phyloP scores from a whole-genome alignment of 2,797 vertebrate genomes.

The Pelochelys cantorii region DNA sequence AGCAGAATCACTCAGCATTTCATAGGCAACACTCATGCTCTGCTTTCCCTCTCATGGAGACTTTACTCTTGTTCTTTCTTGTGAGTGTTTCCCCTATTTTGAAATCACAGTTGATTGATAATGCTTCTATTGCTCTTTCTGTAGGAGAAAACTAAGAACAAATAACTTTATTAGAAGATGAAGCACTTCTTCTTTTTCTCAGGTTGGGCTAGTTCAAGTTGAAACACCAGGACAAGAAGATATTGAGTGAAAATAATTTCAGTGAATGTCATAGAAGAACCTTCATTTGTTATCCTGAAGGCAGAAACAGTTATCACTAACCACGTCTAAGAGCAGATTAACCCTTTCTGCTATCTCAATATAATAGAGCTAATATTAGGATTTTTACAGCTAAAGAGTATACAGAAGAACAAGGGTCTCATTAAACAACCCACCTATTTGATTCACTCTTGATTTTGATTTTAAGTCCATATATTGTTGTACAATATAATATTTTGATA shows the following conservation, averaged over 20 bases:
- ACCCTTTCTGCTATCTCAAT: not conserved
- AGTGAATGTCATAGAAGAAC: not conserved
- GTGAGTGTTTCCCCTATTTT: not conserved
- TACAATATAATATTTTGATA: not conserved
- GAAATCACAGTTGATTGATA: not conserved
- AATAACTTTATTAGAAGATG: not conserved
- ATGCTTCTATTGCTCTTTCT: not conserved
- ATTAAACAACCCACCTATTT: not conserved
- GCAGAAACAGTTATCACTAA: not conserved
- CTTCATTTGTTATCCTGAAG: not conserved
- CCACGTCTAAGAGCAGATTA: not conserved
- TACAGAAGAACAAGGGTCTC: not conserved
- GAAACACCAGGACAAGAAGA: not conserved
- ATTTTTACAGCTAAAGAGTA: not conserved
- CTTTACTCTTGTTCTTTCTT: not conserved
- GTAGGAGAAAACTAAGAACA: not conserved
- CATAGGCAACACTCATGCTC: not conserved
- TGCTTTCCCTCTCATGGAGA: not conserved
- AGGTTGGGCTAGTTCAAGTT: not conserved
- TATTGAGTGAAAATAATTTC: not conserved
- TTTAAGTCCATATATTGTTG: not conserved
- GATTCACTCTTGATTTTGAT: not conserved
- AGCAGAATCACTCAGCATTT: not conserved
- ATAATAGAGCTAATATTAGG: not conserved
- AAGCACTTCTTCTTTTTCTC: not conserved